Percentiles rank a stretch among this genome's conserved stretches.
Conservation (phyloP, 2,113 vertebrate species). For the Abramis brama region DNA sequence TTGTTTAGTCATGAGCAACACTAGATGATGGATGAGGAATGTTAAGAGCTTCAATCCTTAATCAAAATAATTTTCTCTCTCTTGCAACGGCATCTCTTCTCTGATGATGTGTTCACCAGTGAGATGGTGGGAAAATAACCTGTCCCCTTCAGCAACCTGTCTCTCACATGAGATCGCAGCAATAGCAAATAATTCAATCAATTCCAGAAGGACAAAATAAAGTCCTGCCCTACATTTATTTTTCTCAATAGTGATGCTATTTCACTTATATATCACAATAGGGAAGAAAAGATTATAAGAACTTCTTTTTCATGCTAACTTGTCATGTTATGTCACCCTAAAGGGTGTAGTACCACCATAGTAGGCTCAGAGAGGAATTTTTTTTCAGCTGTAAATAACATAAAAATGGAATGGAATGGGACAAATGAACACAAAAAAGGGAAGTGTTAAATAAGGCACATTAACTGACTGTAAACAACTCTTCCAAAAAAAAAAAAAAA, state of each 20-base stretch:
- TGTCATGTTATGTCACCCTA: neutral
- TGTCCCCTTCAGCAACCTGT: too few relatives aligned
- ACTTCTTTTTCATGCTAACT: neutral
- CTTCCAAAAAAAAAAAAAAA: neutral
- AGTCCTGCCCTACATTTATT: too few relatives aligned
- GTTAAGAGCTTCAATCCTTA: neutral
- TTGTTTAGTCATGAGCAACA: neutral
- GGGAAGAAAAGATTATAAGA: neutral
- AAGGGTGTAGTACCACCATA: neutral
- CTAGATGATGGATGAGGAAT: neutral
- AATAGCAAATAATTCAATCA: too few relatives aligned
- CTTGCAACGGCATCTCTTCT: too few relatives aligned
- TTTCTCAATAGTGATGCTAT: too few relatives aligned
- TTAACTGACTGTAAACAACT: slow-evolving; percentile 5
- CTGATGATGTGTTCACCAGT: too few relatives aligned
- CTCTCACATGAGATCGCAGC: too few relatives aligned
- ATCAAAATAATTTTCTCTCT: neutral
- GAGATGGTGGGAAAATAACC: too few relatives aligned
- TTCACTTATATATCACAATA: too few relatives aligned
- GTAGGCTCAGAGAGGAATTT: neutral
- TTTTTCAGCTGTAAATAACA: neutral
- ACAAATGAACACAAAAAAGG: neutral
- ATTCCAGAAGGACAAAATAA: too few relatives aligned
- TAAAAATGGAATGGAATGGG: neutral
- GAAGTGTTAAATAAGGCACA: slow-evolving; percentile 16